A percentile compares a stretch with the other conserved stretches of the same genome.
phyloP scores from a whole-genome alignment of 1,140 invertebrate species.

The Camponotus floridanus region DNA sequence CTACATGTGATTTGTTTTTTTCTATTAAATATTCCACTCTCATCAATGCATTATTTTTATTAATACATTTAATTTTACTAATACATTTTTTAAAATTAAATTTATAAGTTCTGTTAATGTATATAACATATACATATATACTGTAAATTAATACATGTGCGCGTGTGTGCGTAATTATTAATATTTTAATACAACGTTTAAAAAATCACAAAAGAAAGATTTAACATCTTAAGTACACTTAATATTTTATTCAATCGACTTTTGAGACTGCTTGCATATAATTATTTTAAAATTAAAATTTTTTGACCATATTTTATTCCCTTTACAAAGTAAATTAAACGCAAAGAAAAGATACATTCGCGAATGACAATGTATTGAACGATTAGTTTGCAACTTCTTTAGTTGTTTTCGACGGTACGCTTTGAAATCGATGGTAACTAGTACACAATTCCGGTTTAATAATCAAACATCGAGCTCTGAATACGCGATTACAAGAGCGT shows the following conservation, averaged over 20 bases:
- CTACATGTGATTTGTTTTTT: no score
- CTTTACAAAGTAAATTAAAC: not conserved
- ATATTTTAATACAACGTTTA: no score
- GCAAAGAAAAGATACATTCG: not conserved
- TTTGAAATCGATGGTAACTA: not conserved
- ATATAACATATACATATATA: no score
- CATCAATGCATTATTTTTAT: no score
- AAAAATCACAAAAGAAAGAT: no score
- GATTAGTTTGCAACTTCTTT: not conserved
- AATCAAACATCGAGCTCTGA: slow-evolving; percentile 7
- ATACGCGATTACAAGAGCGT: not conserved
- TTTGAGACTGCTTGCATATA: not conserved
- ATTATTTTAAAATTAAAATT: not conserved
- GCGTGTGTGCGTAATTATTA: no score
- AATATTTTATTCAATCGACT: not conserved
- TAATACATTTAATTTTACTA: no score
- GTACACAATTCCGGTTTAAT: not conserved
- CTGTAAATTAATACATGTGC: no score
- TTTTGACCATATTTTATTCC: not conserved
- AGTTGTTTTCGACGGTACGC: not conserved
- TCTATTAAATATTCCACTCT: no score
- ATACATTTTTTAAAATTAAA: no score
- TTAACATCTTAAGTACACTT: no score
- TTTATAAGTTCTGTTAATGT: no score
- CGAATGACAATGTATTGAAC: not conserved